Evolutionary conservation across 1,140 invertebrate genomes (phyloP), one percentile per base, ranked within the genome.

Genomic region (Meteorus sp.): DNA sequence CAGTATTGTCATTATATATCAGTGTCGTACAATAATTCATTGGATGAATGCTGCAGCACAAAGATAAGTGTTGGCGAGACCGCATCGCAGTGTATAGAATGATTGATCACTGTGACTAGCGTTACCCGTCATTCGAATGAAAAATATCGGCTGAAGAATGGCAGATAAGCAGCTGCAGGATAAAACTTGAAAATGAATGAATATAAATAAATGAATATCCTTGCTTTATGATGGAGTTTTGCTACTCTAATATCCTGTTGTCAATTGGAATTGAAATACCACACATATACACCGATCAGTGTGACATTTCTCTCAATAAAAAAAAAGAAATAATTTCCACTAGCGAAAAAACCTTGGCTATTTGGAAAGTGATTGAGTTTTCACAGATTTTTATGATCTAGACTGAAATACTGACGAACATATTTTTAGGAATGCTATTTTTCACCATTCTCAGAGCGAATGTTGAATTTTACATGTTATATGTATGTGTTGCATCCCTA

Each of bases 121-220:
- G 17, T 23, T 37, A n/a, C 3, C 39, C 25, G 41, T 48, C 22
- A 9, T 3, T 22, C 19, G 17, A 47, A 48, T 35, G 31, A 56
- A 56, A 33, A 48, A 56, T 37, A 44, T 17, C 31, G 37, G 25
- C 25, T 55, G 41, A 55, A 55, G 23, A 55, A 55, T 55, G 45
- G 31, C 23, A 55, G 37, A 55, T 55, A 55, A 55, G 39, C 53
- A 45, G 39, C 8, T 17, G 22, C 25, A 31, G 31, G 19, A 31
- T 50, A 50, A 50, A 50, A 50, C 11, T 31, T 7, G 8, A 20
- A 23, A 15, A 29, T 29, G 2, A 17, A 6, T 41, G 2, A 20
- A 27, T 47, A 19, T 22, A n/a, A 19, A 20, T 44, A 44, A 3
- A 8, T 15, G 7, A 19, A 44, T 19, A 17, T 8, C 20, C 4